Evolutionary conservation across 2,888 invertebrate genomes (phyloP), one percentile per base, ranked within the genome.

Genomic region (Macrophya alboannulata): DNA sequence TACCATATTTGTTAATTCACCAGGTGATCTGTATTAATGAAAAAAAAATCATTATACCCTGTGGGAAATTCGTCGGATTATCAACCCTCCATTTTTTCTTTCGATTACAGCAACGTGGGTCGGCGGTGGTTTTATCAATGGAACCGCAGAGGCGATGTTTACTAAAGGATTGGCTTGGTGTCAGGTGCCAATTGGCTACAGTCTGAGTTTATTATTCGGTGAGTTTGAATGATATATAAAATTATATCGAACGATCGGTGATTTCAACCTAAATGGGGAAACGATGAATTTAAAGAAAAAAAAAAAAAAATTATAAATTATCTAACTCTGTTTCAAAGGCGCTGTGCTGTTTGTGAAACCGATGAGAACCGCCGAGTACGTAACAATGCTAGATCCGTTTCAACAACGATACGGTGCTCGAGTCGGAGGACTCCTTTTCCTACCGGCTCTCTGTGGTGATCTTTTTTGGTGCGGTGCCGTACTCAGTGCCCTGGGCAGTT

Each of bases 301-400:
- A n/a, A n/a, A n/a, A n/a, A n/a, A n/a, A n/a, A n/a, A 43, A 17
- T 37, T 37, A 25, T 40, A 45, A 45, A 21, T 45, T 77, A 37
- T 68, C 37, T 17, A 31, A 51, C 2, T 17, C 48, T 21, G 83
- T 88, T 86, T 79, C 87, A 21, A 89, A 95, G 96, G 96, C 86
- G 96, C 96, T 4, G 90, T 95, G 84, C 94, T 97, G 89, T 97
- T 96, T 92, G 96, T 96, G 21, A 95, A 95, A 89, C 95, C 95
- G 89, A 97, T 97, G 96, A 93, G 96, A 85, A 94, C 95, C 87
- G 95, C 96, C 88, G 96, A 96, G 72, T 96, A 96, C 92, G 95
- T 96, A 82, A 96, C 97, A 6, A 96, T 97, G 96, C 93, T 97
- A 89, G 96, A 97, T 91, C 96, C 96, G 0, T 96, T 96, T 91